These are phyloP conservation scores for Pogonophryne albipinna DNA, from an alignment of 2,797 vertebrate genomes.

Conservation along the genomic window DNA sequence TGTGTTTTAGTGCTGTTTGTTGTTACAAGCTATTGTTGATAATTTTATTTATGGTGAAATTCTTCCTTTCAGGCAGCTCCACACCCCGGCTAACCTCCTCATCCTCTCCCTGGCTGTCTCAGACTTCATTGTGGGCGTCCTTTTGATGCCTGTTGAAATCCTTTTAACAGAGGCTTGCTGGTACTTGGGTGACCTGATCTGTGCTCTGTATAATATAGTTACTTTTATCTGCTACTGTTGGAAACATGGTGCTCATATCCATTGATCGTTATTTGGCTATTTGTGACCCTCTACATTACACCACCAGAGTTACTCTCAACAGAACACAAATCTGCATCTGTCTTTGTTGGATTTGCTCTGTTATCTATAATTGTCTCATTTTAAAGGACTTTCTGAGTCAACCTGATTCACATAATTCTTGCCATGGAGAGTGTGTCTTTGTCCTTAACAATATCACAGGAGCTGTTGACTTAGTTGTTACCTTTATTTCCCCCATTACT, in stretches of 20 bases:
- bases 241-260: constrained; percentile 36
- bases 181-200: constrained; percentile 16
- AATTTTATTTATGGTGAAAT: too few relatives aligned
- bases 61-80: too few relatives aligned
- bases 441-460: not conserved
- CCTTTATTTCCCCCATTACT: not conserved
- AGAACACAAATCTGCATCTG: not conserved
- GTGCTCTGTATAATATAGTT: not conserved
- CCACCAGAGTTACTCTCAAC: not conserved
- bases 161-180: not conserved
- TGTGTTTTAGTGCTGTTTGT: too few relatives aligned
- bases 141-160: constrained; percentile 17
- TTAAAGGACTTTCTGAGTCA: constrained; percentile 3
- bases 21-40: too few relatives aligned
- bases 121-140: constrained; percentile 20
- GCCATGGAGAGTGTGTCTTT: constrained; percentile 6
- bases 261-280: constrained; percentile 33
- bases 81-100: constrained; percentile 7
- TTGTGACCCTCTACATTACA: constrained; percentile 16
- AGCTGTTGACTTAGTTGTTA: not conserved
- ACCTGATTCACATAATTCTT: not conserved
- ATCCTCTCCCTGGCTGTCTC: constrained; percentile 39
- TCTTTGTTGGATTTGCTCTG: constrained; percentile 11
- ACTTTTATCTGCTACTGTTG: not conserved
- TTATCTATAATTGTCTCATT: not conserved